Conservation (phyloP, 2,113 vertebrate species). For the Scolopax mira region DNA sequence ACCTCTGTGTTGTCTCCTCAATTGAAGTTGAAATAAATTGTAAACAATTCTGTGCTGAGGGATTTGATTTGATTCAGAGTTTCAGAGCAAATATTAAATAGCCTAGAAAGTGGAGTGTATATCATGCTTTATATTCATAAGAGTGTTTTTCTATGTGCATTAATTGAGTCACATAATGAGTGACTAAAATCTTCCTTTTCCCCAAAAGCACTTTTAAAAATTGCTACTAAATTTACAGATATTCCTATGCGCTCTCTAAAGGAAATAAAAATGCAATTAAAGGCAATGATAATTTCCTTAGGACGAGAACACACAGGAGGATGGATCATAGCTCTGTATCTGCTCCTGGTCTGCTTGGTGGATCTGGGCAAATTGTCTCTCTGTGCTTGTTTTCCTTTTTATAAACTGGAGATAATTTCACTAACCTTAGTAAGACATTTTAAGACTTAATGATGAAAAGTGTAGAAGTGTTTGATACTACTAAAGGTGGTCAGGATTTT, state of each 20-base stretch:
- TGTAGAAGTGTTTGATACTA: background rate
- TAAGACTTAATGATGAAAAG: background rate
- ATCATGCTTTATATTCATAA: slow-evolving; percentile 48
- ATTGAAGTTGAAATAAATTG: slow-evolving; percentile 27
- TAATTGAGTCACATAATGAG: slow-evolving; percentile 42
- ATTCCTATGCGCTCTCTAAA: slow-evolving; percentile 56
- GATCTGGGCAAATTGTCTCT: background rate
- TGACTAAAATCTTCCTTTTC: slow-evolving; percentile 59
- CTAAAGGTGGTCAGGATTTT: background rate
- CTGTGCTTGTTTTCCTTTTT: background rate
- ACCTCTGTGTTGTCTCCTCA: background rate
- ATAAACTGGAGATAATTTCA: background rate
- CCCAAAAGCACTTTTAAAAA: slow-evolving; percentile 60
- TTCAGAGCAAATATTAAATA: slow-evolving; percentile 50
- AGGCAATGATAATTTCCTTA: slow-evolving; percentile 15
- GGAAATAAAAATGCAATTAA: slow-evolving; percentile 42
- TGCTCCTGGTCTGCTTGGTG: background rate
- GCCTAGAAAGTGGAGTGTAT: background rate
- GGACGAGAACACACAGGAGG: background rate
- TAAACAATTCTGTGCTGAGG: slow-evolving; percentile 25
- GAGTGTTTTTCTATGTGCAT: slow-evolving; percentile 28
- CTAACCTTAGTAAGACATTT: background rate
- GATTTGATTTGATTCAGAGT: slow-evolving; percentile 34
- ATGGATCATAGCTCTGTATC: background rate
- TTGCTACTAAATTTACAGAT: slow-evolving; percentile 42